A percentile compares a stretch with the other conserved stretches of the same genome.
These are phyloP conservation scores for Drosophila tani DNA, from an alignment of 1,140 invertebrate species.

Conservation along the genomic window DNA sequence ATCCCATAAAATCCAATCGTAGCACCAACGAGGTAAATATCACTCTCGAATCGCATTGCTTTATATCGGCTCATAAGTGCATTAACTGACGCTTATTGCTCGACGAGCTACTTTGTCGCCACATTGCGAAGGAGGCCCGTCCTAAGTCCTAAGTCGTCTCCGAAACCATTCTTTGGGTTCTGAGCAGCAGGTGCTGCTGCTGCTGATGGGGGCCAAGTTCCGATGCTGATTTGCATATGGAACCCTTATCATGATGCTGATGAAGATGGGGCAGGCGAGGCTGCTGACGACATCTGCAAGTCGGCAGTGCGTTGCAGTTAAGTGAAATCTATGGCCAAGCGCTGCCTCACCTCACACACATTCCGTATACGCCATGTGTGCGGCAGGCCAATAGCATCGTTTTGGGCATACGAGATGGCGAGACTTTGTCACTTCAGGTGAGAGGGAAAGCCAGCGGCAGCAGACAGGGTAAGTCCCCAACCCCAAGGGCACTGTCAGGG, in stretches of 20 bases:
- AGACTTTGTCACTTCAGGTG: conserved; percentile 58
- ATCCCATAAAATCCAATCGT: background rate
- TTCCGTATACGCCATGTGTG: conserved; percentile 63
- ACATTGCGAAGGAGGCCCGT: conserved; percentile 8
- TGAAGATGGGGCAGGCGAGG: conserved; percentile 48
- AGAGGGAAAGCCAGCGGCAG: conserved; percentile 29
- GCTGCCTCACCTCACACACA: conserved; percentile 27
- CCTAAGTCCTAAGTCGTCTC: conserved; percentile 8
- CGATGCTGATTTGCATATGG: conserved; percentile 78
- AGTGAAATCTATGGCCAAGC: conserved; percentile 70
- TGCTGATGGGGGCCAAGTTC: conserved; percentile 37
- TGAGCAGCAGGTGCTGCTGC: conserved; percentile 1
- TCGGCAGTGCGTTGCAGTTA: conserved; percentile 58
- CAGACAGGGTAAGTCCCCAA: background rate
- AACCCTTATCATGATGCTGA: conserved; percentile 72
- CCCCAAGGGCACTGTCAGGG: background rate
- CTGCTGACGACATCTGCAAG: conserved; percentile 59
- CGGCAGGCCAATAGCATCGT: conserved; percentile 42
- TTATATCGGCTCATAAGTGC: conserved; percentile 20
- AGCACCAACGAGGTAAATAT: background rate
- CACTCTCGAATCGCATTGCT: conserved; percentile 6
- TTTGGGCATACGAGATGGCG: conserved; percentile 44
- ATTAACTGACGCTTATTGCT: conserved; percentile 45
- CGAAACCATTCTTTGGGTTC: conserved; percentile 32
- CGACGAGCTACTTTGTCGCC: conserved; percentile 46